A percentile compares a stretch with the other conserved stretches of the same genome.
Conservation (phyloP, 2,888 invertebrate genomes). For the Acrobasis consociella region DNA sequence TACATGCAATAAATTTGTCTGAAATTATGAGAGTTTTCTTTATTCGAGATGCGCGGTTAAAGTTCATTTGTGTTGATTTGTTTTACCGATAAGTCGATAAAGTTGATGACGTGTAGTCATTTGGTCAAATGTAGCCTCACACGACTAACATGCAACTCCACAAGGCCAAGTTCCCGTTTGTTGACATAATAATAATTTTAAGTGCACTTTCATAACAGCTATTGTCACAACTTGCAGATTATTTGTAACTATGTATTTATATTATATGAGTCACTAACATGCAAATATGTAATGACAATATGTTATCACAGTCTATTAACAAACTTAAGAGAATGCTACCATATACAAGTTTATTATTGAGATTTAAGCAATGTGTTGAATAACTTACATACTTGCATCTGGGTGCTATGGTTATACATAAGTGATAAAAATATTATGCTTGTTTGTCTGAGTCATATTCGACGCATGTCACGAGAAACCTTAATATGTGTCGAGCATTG, state of each 20-base stretch:
- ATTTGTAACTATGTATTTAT: constrained; percentile 82
- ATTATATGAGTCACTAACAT: constrained; percentile 83
- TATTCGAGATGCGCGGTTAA: constrained; percentile 58
- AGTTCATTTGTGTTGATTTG: constrained; percentile 37
- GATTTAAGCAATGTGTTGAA: constrained; percentile 65
- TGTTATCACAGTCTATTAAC: constrained; percentile 75
- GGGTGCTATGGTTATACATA: constrained; percentile 82
- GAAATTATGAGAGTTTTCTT: constrained; percentile 75
- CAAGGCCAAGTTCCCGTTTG: constrained; percentile 83
- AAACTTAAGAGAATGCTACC: constrained; percentile 71
- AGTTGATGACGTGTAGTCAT: constrained; percentile 81
- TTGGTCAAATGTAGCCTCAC: constrained; percentile 76
- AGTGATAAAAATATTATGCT: constrained; percentile 79
- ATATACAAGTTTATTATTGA: constrained; percentile 57
- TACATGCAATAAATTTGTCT: constrained; percentile 80
- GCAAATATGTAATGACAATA: constrained; percentile 81
- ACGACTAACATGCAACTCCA: constrained; percentile 82
- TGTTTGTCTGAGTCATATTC: constrained; percentile 71
- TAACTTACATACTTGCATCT: constrained; percentile 82
- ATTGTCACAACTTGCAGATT: constrained; percentile 77
- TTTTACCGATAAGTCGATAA: constrained; percentile 60
- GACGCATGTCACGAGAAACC: constrained; percentile 44
- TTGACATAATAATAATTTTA: constrained; percentile 72
- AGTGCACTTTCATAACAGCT: constrained; percentile 81
- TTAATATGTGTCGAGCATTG: constrained; percentile 60